Evolutionary conservation across 2,797 vertebrate genomes (phyloP), one percentile per base, ranked within the genome.

Genomic region (Sphenopsis melanotis): DNA sequence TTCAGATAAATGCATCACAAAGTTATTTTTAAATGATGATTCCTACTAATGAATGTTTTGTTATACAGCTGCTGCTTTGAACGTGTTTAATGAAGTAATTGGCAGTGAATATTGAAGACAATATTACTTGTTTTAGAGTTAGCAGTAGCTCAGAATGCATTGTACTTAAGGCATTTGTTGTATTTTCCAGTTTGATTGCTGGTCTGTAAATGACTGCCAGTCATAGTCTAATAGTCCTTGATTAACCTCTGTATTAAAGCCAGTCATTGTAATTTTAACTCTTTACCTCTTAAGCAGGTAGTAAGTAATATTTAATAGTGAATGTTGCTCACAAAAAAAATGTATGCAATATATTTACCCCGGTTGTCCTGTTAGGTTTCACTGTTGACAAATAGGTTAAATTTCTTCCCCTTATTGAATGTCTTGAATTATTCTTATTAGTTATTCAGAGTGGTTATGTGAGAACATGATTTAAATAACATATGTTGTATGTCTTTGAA

Each of bases 101-200:
- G 42, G 10, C 42, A 81, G 27, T 75, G 27, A 80, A 53, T 75
- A 42, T 18, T 53, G 29, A 81, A 89, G 64, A 65, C 44, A 44
- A 0, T 71, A 60, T 49, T 83, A 11, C 21, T 94, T 80, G 17
- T 30, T 90, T 81, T 57, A 57, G 53, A 81, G 32, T 77, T 57
- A 46, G 39, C 47, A 30, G 2, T 91, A 69, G 27, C 66, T 94
- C 50, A 41, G 42, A 83, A n/a, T 49, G 19, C 11, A 2, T 75
- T 0, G 0, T 34, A 16, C 12, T 75, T 88, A 39, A 71, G 42
- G 11, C 18, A 34, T 68, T 68, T 0, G 0, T 77, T 49, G 16
- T 41, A 6, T 86, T 93, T 94, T 76, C 22, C 13, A 29, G 12
- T 71, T 46, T 75, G 21, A 24, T 30, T 56, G 6, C 72, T 80